Conservation (phyloP, 2,113 vertebrate genomes). For the Carollia perspicillata region DNA sequence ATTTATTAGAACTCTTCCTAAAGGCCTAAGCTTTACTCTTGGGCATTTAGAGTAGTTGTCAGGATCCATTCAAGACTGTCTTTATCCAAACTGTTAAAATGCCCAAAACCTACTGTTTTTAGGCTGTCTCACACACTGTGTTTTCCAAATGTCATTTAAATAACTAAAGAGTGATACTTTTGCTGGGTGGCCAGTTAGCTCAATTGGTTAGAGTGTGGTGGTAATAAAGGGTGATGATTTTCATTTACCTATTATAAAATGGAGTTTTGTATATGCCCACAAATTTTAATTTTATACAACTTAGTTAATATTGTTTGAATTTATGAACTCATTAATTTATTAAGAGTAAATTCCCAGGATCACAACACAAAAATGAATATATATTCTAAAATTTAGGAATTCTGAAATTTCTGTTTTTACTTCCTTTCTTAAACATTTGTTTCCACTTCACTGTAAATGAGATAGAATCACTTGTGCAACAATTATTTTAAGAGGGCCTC, state of each 20-base stretch:
- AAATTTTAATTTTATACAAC: constrained; percentile 9
- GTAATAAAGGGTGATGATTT: background rate
- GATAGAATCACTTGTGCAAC: background rate
- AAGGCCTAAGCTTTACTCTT: background rate
- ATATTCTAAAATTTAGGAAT: background rate
- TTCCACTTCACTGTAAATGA: background rate
- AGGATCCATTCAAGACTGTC: background rate
- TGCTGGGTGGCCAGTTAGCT: background rate
- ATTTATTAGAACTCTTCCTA: background rate
- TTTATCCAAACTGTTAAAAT: background rate
- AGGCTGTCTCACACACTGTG: background rate
- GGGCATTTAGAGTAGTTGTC: background rate
- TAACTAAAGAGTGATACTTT: background rate
- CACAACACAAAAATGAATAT: background rate
- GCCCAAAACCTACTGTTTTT: background rate
- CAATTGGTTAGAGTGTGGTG: background rate
- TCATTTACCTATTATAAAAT: background rate
- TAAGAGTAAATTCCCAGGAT: background rate
- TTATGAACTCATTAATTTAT: constrained; percentile 28
- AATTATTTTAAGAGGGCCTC: background rate
- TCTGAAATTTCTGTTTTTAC: background rate
- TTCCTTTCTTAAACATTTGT: background rate
- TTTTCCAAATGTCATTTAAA: background rate
- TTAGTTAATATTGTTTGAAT: background rate
- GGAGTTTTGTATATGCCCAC: background rate